These are phyloP conservation scores for Montipora capitata DNA, from an alignment of 92 coral and sea anemone species.

Conservation along the genomic window DNA sequence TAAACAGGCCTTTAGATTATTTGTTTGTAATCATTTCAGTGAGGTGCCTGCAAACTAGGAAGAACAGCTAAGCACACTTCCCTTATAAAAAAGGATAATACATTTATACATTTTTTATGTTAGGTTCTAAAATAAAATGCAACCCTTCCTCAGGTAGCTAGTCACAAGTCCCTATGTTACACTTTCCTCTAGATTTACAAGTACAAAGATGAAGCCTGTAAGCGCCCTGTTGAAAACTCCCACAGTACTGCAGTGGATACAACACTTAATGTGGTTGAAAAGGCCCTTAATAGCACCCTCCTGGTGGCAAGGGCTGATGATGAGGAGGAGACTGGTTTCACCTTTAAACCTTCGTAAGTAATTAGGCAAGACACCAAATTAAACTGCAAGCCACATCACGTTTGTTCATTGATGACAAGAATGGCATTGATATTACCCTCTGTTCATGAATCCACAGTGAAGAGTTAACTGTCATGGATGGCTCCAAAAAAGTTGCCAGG, in stretches of 20 bases:
- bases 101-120: too few species aligned
- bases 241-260: slow-evolving; percentile 17
- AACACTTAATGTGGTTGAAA: slow-evolving; percentile 1
- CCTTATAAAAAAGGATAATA: too few species aligned
- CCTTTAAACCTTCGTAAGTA: slow-evolving; percentile 24
- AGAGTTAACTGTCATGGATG: not conserved
- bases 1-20: too few species aligned
- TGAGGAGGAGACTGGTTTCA: slow-evolving; percentile 31
- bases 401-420: not conserved
- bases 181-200: slow-evolving; percentile 19
- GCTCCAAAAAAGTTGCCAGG: not conserved
- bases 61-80: too few species aligned
- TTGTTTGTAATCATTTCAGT: too few species aligned
- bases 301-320: not conserved
- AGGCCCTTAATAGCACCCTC: too few species aligned
- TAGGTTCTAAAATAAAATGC: too few species aligned
- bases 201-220: slow-evolving; percentile 57
- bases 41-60: too few species aligned
- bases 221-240: not conserved
- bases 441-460: not conserved
- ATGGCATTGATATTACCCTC: not conserved
- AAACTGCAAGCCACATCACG: too few species aligned
- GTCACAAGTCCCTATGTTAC: not conserved
- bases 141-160: not conserved
- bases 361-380: not conserved